phyloP scores from a whole-genome alignment of 2,888 invertebrate genomes.

The Xanthia icteritia region DNA sequence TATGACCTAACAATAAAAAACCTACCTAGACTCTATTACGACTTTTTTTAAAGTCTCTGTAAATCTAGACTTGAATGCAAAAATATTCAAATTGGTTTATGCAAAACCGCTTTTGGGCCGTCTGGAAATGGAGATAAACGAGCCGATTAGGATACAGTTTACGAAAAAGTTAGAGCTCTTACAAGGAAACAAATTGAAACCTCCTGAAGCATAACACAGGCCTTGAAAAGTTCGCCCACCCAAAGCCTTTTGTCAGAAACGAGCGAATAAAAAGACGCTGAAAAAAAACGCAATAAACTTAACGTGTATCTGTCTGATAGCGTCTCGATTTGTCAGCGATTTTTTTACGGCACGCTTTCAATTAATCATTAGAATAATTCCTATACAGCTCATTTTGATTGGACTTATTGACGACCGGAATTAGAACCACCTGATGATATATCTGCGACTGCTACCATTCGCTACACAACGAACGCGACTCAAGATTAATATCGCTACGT shows the following conservation, averaged over 20 bases:
- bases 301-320: conserved; percentile 77
- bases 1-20: conserved; percentile 70
- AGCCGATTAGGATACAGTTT: conserved; percentile 60
- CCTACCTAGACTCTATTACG: conserved; percentile 72
- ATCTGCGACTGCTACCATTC: conserved; percentile 69
- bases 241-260: conserved; percentile 79
- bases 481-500: conserved; percentile 62
- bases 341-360: conserved; percentile 80
- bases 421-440: conserved; percentile 74
- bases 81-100: conserved; percentile 76
- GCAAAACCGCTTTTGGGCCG: conserved; percentile 68
- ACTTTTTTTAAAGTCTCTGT: conserved; percentile 68
- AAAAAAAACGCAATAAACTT: conserved; percentile 79
- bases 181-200: conserved; percentile 69
- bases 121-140: conserved; percentile 60
- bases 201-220: conserved; percentile 85
- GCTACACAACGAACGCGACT: conserved; percentile 61
- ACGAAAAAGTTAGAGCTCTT: conserved; percentile 58
- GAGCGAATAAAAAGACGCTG: conserved; percentile 73
- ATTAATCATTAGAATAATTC: conserved; percentile 82
- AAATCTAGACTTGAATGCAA: conserved; percentile 72
- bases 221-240: conserved; percentile 88
- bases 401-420: conserved; percentile 75
- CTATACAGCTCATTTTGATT: conserved; percentile 77
- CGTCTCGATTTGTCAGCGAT: conserved; percentile 85